Evolutionary conservation across 2,888 invertebrate species (phyloP).

Genomic region (Nomada ruficornis): DNA sequence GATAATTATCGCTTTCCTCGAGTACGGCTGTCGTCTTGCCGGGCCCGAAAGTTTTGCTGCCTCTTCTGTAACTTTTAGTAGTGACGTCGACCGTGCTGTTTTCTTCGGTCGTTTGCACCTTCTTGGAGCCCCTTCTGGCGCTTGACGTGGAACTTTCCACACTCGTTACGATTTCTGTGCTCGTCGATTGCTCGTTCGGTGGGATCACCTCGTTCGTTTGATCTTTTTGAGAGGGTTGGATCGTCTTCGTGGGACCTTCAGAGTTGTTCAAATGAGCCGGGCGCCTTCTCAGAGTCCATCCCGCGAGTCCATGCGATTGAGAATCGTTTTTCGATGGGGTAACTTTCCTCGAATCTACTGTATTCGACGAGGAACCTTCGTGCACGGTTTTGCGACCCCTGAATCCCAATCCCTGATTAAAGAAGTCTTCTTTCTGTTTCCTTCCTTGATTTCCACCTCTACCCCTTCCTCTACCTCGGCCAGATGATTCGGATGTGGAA

Average conservation of each 20-base stretch:
- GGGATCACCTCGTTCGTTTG: slow-evolving; percentile 72
- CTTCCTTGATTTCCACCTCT: slow-evolving; percentile 47
- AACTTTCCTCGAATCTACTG: slow-evolving; percentile 16
- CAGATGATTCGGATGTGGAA: slow-evolving; percentile 28
- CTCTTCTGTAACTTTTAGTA: slow-evolving; percentile 66
- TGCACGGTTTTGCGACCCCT: slow-evolving; percentile 75
- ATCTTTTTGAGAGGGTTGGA: slow-evolving; percentile 37
- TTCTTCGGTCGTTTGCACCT: slow-evolving; percentile 54
- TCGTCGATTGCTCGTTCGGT: slow-evolving; percentile 54
- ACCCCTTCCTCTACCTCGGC: slow-evolving; percentile 49
- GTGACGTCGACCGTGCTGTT: slow-evolving; percentile 38
- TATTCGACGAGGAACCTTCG: slow-evolving; percentile 37
- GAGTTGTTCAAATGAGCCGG: slow-evolving; percentile 62
- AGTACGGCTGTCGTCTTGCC: slow-evolving; percentile 57
- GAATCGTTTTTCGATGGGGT: slow-evolving; percentile 35
- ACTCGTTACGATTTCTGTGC: slow-evolving; percentile 45
- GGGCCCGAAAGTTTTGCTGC: slow-evolving; percentile 67
- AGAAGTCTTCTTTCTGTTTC: slow-evolving; percentile 75
- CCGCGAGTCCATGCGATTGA: slow-evolving; percentile 73
- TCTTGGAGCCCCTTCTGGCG: slow-evolving; percentile 62
- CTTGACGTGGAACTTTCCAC: slow-evolving; percentile 37
- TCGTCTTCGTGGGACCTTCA: slow-evolving; percentile 28
- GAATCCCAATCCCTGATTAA: slow-evolving; percentile 80
- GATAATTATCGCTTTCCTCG: slow-evolving; percentile 80
- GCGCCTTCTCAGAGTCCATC: slow-evolving; percentile 79